Conservation (phyloP, 1,140 invertebrate species). For the Geopemphigus sp. region DNA sequence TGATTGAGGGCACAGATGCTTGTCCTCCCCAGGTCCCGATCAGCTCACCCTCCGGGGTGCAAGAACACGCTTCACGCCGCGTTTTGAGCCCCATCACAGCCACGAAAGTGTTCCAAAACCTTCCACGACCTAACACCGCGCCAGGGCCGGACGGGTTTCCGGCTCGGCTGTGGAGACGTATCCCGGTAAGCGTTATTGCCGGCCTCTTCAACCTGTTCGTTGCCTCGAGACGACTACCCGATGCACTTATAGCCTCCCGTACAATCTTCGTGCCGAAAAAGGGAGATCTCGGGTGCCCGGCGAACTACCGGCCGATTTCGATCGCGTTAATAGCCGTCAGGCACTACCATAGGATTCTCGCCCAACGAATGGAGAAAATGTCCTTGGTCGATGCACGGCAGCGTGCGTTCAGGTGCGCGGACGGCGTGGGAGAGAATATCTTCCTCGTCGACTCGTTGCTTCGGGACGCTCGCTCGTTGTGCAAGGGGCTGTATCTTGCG, state of each 20-base stretch:
- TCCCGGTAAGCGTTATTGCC: not conserved
- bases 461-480: not conserved
- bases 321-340: not conserved
- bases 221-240: not conserved
- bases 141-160: not conserved
- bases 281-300: too few species aligned
- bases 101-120: not conserved
- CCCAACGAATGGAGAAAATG: not conserved
- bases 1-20: not conserved
- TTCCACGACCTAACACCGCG: not conserved
- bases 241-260: not conserved
- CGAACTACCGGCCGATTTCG: too few species aligned
- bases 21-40: not conserved
- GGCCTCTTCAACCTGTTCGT: not conserved
- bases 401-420: conserved; percentile 53
- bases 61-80: fast-evolving
- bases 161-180: not conserved
- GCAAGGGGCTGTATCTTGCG: not conserved
- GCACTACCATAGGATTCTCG: not conserved
- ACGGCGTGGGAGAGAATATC: too few species aligned
- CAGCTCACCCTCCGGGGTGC: not conserved
- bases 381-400: not conserved
- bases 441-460: too few species aligned
- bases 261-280: not conserved
- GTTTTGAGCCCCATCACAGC: too few species aligned